Conservation (phyloP, 2,113 vertebrate genomes). For the Monopterus albus region DNA sequence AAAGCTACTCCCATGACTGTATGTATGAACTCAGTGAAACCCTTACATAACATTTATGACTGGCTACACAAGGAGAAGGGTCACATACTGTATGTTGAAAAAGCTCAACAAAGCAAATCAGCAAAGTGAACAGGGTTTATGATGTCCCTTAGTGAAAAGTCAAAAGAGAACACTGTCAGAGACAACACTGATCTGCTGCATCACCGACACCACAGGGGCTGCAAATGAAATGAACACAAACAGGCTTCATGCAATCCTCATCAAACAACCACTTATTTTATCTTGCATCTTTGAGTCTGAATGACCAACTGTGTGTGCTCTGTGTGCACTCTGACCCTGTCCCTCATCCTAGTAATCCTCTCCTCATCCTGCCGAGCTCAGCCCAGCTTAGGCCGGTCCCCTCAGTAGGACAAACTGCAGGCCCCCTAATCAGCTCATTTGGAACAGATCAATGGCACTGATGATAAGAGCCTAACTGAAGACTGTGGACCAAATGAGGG, state of each 20-base stretch:
- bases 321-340: constrained; percentile 61
- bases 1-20: too few species aligned
- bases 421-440: constrained; percentile 81
- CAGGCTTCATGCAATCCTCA: constrained; percentile 43
- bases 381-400: constrained; percentile 49
- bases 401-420: constrained; percentile 77
- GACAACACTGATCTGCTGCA: constrained; percentile 33
- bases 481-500: constrained; percentile 53
- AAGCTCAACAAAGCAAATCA: not conserved
- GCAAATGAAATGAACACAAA: constrained; percentile 51
- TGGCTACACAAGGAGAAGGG: not conserved
- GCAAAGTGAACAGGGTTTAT: constrained; percentile 1
- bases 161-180: constrained; percentile 30
- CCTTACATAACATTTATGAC: not conserved
- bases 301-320: constrained; percentile 73
- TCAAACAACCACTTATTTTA: constrained; percentile 66
- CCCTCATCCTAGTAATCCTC: constrained; percentile 51
- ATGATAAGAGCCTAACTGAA: constrained; percentile 71
- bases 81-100: not conserved
- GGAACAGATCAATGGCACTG: constrained; percentile 77
- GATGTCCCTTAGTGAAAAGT: constrained; percentile 35
- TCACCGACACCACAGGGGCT: constrained; percentile 37
- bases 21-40: not conserved
- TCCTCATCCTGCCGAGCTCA: constrained; percentile 44
- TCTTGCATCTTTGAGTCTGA: constrained; percentile 64